These are phyloP conservation scores for Mastomys coucha DNA, from an alignment of 2,113 vertebrate species.

Conservation along the genomic window DNA sequence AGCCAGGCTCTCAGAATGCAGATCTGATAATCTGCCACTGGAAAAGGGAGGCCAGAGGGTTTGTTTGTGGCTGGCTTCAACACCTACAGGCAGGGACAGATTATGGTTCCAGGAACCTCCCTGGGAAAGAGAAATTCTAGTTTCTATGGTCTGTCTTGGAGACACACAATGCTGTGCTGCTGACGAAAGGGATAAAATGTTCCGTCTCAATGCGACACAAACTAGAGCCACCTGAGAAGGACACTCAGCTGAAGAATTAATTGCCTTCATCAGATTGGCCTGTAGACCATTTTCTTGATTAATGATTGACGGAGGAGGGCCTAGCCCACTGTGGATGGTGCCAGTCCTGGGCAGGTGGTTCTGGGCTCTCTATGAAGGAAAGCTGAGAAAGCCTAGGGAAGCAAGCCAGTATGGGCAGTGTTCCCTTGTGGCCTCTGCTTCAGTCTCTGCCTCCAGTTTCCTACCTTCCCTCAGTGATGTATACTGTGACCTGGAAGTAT, in stretches of 20 bases:
- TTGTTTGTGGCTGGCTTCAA: neutral
- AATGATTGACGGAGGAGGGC: neutral
- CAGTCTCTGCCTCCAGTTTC: neutral
- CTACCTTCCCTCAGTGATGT: neutral
- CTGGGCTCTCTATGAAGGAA: neutral
- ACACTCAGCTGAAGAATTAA: neutral
- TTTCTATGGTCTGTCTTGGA: neutral
- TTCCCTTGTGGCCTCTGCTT: neutral
- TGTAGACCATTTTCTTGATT: neutral
- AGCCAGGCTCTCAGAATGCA: neutral
- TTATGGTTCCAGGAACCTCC: neutral
- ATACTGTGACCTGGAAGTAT: neutral
- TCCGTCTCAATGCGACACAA: too few species aligned
- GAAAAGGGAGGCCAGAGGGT: neutral
- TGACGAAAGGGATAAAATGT: neutral
- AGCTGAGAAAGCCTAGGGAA: neutral
- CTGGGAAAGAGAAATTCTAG: neutral
- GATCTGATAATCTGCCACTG: neutral
- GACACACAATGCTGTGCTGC: neutral
- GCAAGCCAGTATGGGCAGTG: neutral
- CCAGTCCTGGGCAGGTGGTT: neutral
- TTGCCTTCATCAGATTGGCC: neutral
- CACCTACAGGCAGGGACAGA: neutral
- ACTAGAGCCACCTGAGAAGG: neutral
- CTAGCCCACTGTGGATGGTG: neutral